Evolutionary conservation across 2,797 vertebrate genomes (phyloP).

Genomic region (Gobionotothen gibberifrons): DNA sequence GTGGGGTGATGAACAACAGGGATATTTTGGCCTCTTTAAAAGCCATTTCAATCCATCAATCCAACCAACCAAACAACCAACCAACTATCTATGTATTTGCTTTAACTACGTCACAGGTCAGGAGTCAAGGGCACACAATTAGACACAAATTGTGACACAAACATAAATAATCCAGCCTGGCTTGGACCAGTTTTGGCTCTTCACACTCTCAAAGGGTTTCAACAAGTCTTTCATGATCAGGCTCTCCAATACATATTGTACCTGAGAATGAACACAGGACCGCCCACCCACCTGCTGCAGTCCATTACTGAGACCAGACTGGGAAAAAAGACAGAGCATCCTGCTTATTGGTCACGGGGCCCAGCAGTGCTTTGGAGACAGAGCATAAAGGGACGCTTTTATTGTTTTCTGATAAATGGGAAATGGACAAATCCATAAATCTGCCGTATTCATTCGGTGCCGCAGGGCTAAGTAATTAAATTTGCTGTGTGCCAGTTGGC

Average conservation of each 20-base stretch:
- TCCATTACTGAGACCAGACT: conserved; percentile 17
- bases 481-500: conserved; percentile 74
- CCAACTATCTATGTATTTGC: background rate
- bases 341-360: conserved; percentile 9
- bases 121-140: background rate
- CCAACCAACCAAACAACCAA: no score
- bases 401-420: conserved; percentile 68
- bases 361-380: conserved; percentile 26
- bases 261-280: conserved; percentile 37
- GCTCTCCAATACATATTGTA: conserved; percentile 21
- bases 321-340: conserved; percentile 12
- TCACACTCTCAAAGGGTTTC: conserved; percentile 6
- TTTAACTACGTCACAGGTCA: background rate
- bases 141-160: conserved; percentile 8
- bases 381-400: conserved; percentile 51
- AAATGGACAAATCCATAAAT: conserved; percentile 63
- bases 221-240: conserved; percentile 14
- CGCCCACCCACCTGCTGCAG: conserved; percentile 57
- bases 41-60: background rate
- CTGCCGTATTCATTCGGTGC: conserved; percentile 50
- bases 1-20: background rate
- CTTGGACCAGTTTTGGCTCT: conserved; percentile 5
- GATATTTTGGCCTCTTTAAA: conserved; percentile 5
- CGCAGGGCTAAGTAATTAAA: conserved; percentile 71
- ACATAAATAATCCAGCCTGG: conserved; percentile 26